Evolutionary conservation across 1,140 invertebrate genomes (phyloP), one percentile per base, ranked within the genome.

Genomic region (Caenorhabditis remanei): DNA sequence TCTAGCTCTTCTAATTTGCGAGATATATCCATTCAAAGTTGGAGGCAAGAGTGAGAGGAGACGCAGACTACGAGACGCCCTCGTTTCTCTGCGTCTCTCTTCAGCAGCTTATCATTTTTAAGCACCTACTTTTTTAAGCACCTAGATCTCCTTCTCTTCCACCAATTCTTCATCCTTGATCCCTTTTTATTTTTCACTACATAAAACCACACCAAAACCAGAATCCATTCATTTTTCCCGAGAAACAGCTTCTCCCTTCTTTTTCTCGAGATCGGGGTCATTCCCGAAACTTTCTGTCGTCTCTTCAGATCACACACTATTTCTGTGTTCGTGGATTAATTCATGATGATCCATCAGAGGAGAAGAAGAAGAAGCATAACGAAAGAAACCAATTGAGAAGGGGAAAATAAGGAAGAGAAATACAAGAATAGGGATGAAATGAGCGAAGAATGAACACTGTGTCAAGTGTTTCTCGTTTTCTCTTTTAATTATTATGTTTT

Each of bases 381-480:
- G 32, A 32, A 50, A 50, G 71, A 79, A 53, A 79, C 71, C 71
- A 48, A 79, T 50, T 79, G 43, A 50, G 46, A 75, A 75, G 5
- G 41, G 9, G 43, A 79, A 46, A 50, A 24, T n/a, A 13, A 13
- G 21, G 40, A 50, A 13, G 24, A 24, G 32, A 32, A 9, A 32
- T 16, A 71, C 43, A 71, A 46, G 67, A 71, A 71, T 43, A 19
- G n/a, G n/a, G 24, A 71, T 71, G 67, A 79, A 53, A 63, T 32
- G 61, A 63, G 40, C 61, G 32, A 21, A 50, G n/a, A 46, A 19
- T 21, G 9, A 4, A 21, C 24, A 63, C 32, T 32, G 65, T 71
- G 71, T 79, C 71, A 50, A 79, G 71, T 50, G 46, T 63, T 63
- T 63, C 61, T 63, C 61, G 61, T 63, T 63, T 63, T 11, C 61